Evolutionary conservation across 1,140 invertebrate genomes (phyloP).

Genomic region (Zaprionus ornatus): DNA sequence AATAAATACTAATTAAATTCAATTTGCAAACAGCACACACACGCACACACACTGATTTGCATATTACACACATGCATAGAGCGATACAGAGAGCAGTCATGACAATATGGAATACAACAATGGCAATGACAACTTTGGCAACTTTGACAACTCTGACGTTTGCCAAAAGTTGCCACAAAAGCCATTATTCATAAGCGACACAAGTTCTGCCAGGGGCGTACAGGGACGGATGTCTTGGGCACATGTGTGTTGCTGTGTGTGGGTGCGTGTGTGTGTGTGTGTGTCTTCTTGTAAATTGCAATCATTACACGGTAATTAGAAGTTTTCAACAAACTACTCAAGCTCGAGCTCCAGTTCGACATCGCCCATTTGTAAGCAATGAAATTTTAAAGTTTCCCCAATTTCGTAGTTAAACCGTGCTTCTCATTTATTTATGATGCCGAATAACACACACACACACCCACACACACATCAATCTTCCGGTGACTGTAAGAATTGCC

Average conservation of each 20-base stretch:
- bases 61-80: conserved; percentile 26
- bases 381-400: conserved; percentile 31
- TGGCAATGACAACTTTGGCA: conserved; percentile 49
- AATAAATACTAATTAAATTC: conserved; percentile 60
- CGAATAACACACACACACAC: conserved; percentile 44
- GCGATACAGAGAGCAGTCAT: background rate
- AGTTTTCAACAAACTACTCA: conserved; percentile 64
- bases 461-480: conserved; percentile 77
- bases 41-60: conserved; percentile 25
- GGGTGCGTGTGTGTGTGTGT: background rate
- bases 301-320: conserved; percentile 74
- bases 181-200: conserved; percentile 63
- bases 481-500: conserved; percentile 56
- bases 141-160: conserved; percentile 45
- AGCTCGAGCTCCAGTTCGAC: background rate
- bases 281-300: conserved; percentile 52
- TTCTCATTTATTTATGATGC: conserved; percentile 75
- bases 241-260: background rate
- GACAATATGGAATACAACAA: conserved; percentile 14
- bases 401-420: conserved; percentile 32
- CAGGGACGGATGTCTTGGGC: background rate
- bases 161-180: conserved; percentile 50
- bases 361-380: background rate
- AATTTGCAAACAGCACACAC: conserved; percentile 50
- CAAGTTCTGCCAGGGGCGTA: background rate